These are phyloP conservation scores for Odontamblyopus lacepedii DNA, from an alignment of 2,797 vertebrate species.

Conservation along the genomic window DNA sequence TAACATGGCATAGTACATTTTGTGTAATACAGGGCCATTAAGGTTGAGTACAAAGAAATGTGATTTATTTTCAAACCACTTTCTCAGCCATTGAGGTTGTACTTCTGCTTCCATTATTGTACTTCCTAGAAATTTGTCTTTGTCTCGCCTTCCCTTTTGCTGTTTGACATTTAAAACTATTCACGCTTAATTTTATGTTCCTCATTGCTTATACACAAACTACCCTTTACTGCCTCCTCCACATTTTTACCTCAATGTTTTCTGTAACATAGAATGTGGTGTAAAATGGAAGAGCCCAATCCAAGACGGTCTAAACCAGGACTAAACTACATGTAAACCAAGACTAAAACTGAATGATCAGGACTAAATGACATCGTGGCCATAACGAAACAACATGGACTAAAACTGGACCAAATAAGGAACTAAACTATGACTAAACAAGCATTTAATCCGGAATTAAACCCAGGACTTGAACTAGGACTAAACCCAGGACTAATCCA, in stretches of 20 bases:
- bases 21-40: too few species aligned
- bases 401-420: too few species aligned
- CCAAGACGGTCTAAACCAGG: background rate
- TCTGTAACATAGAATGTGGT: constrained; percentile 7
- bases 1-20: too few species aligned
- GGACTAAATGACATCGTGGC: background rate
- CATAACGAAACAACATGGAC: too few species aligned
- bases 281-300: background rate
- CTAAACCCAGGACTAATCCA: too few species aligned
- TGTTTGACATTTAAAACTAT: constrained; percentile 17
- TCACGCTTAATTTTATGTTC: constrained; percentile 14
- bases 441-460: too few species aligned
- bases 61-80: background rate
- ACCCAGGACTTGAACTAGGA: too few species aligned
- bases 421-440: too few species aligned
- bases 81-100: constrained; percentile 19
- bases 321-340: background rate
- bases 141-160: constrained; percentile 6
- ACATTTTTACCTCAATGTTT: constrained; percentile 2
- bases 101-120: constrained; percentile 3
- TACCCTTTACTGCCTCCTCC: constrained; percentile 7
- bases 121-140: constrained; percentile 16
- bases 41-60: too few species aligned
- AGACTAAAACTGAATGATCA: background rate
- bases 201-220: constrained; percentile 1